Base-by-base conservation (phyloP, 2,888 invertebrate species). In the Cheilosia urbana region DNA sequence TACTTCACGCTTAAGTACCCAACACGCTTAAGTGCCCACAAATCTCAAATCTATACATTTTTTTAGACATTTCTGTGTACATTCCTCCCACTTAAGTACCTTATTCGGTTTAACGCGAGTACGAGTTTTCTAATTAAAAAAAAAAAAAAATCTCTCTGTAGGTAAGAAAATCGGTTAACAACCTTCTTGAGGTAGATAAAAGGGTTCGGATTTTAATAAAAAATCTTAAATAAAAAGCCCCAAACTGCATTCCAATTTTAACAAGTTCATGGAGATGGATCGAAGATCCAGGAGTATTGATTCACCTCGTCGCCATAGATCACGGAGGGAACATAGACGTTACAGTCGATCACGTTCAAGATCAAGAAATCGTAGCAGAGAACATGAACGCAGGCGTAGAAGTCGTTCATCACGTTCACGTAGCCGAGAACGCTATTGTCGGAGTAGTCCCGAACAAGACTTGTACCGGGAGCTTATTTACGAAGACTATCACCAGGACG, bases 341-440 rank as follows among this genome's bases (percentile, higher is more conserved):
- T 90, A 91, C 42, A 91, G 92, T 77, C 89, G 92, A 34, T 92
- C 92, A 27, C 90, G 92, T 27, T 92, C 92, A 21, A 89, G 91
- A 30, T 92, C 92, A 71, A 89, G 92, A 45, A 91, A 91, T 49
- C 90, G 91, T 2, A 90, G 89, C 62, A 89, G 91, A 2, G 91
- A 91, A 5, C 89, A 88, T 76, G 88, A 88, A 37, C 89, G 89
- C 68, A 89, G 91, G 11, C 90, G 91, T 19, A 89, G 91, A 40
- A 90, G 88, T 77, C 88, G 88, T 24, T 88, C 88, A 24, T 87
- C 90, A 4, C 90, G 92, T 11, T 92, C 92, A 9, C 88, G 91
- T n/a, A 92, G 92, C 75, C 90, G 92, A 13, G 92, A 92, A 24
- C 90, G 91, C 6, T 89, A 90, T 63, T 11, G 88, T 30, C 80